A percentile compares a stretch with the other conserved stretches of the same genome.
phyloP scores from a whole-genome alignment of 1,140 invertebrate species.

The Drosophila malerkotliana region DNA sequence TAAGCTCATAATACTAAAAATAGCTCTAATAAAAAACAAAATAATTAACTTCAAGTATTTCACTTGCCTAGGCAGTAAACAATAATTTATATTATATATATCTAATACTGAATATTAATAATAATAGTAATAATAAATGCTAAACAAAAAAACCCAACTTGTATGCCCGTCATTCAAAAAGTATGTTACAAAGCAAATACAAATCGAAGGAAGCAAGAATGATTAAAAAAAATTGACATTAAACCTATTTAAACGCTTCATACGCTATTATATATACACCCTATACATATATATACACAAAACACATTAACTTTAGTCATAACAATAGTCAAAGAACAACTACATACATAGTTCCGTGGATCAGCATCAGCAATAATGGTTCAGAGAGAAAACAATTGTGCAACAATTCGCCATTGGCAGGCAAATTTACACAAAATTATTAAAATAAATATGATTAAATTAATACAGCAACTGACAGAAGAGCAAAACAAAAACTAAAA shows the following conservation, averaged over 20 bases:
- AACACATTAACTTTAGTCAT: slow-evolving; percentile 75
- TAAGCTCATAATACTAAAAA: slow-evolving; percentile 40
- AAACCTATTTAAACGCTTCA: slow-evolving; percentile 77
- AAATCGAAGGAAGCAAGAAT: slow-evolving; percentile 38
- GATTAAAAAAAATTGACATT: slow-evolving; percentile 64
- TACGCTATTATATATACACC: slow-evolving; percentile 70
- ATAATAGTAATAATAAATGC: slow-evolving; percentile 41
- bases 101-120: slow-evolving; percentile 46
- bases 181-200: slow-evolving; percentile 34
- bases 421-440: slow-evolving; percentile 57
- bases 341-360: slow-evolving; percentile 22
- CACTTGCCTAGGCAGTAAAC: slow-evolving; percentile 65
- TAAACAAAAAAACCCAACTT: slow-evolving; percentile 39
- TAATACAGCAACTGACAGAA: slow-evolving; percentile 43
- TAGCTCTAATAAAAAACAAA: slow-evolving; percentile 35
- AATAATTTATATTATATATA: slow-evolving; percentile 58
- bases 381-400: slow-evolving; percentile 44
- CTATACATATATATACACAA: slow-evolving; percentile 58
- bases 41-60: slow-evolving; percentile 63
- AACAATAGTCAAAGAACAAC: slow-evolving; percentile 73
- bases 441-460: slow-evolving; percentile 73
- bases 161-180: slow-evolving; percentile 52
- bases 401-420: slow-evolving; percentile 63
- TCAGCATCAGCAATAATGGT: slow-evolving; percentile 40
- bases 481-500: slow-evolving; percentile 19